A percentile compares a stretch with the other conserved stretches of the same genome.
Conservation (phyloP, 1,140 invertebrate species). For the Physella acuta region DNA sequence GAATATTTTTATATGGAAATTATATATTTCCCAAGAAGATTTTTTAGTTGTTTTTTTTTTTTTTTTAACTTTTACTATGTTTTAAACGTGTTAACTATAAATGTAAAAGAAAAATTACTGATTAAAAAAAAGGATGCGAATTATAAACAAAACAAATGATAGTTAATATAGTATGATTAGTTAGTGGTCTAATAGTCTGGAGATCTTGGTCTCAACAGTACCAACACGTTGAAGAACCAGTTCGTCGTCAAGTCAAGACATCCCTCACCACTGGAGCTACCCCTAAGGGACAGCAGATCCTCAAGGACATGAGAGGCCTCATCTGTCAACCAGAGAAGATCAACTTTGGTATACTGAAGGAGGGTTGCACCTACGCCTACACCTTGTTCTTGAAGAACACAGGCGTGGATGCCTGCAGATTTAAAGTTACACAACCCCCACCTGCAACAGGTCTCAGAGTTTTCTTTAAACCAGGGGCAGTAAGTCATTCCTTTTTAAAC, state of each 20-base stretch:
- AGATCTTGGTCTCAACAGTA: no score
- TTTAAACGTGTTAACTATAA: no score
- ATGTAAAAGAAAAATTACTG: no score
- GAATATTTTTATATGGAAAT: no score
- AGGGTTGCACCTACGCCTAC: conserved; percentile 54
- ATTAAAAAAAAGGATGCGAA: not conserved
- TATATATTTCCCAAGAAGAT: no score
- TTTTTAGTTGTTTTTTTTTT: no score
- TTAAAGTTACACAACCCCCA: conserved; percentile 57
- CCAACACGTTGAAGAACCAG: conserved; percentile 53
- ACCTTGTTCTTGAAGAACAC: conserved; percentile 54
- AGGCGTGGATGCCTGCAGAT: conserved; percentile 57
- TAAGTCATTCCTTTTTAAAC: conserved; percentile 36
- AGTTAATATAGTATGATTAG: no score
- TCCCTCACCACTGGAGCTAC: conserved; percentile 48
- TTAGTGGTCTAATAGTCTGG: no score
- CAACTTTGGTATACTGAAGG: conserved; percentile 57
- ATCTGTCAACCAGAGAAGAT: conserved; percentile 53
- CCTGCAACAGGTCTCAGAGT: conserved; percentile 56
- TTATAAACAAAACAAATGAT: not conserved
- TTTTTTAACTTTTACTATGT: no score
- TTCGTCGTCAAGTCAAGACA: conserved; percentile 51
- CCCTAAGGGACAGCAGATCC: conserved; percentile 38
- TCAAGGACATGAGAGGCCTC: conserved; percentile 49
- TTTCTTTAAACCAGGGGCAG: conserved; percentile 55